Evolutionary conservation across 2,888 invertebrate species (phyloP).

Genomic region (Lycocerus yunnanus): DNA sequence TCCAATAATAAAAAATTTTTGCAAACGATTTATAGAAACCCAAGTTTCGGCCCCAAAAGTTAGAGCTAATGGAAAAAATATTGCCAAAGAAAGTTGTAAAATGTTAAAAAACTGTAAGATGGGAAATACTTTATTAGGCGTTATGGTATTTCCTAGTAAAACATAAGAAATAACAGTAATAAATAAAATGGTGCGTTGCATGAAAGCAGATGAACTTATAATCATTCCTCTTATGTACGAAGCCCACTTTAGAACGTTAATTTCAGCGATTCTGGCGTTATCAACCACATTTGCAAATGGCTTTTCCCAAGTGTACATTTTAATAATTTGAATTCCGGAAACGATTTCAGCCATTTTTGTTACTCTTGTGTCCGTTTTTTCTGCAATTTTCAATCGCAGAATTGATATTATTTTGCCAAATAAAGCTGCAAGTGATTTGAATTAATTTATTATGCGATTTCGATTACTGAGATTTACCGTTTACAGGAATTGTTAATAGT

Average conservation of each 20-base stretch:
- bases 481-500: constrained; percentile 57
- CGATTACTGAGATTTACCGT: constrained; percentile 49
- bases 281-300: constrained; percentile 59
- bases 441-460: neutral
- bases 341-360: constrained; percentile 72
- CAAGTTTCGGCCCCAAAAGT: constrained; percentile 64
- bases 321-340: constrained; percentile 70
- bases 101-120: constrained; percentile 59
- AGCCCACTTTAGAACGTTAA: constrained; percentile 37
- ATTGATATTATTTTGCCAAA: constrained; percentile 36
- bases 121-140: constrained; percentile 53
- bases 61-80: constrained; percentile 63
- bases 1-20: constrained; percentile 62
- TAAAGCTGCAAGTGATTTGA: constrained; percentile 16
- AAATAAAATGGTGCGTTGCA: constrained; percentile 79
- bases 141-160: constrained; percentile 65
- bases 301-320: constrained; percentile 76
- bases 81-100: constrained; percentile 60
- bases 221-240: constrained; percentile 70
- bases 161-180: constrained; percentile 77
- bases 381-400: constrained; percentile 52
- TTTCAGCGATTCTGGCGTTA: constrained; percentile 33
- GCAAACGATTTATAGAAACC: constrained; percentile 60
- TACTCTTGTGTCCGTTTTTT: constrained; percentile 65
- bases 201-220: constrained; percentile 77